Base-by-base conservation (phyloP, 2,113 vertebrate genomes). In the Boleophthalmus pectinirostris region DNA sequence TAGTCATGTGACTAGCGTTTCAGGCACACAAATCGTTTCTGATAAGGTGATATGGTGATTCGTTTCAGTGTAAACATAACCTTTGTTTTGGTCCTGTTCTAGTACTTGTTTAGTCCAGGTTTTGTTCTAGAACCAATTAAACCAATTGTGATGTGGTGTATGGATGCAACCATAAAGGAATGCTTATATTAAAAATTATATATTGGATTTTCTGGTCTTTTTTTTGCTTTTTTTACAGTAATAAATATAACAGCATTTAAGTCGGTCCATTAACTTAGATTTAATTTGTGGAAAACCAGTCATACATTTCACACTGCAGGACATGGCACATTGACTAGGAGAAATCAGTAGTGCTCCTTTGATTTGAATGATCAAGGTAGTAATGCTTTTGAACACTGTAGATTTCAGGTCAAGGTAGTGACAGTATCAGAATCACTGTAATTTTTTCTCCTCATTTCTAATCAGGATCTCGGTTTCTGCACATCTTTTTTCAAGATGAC, bases 301-400 rank as follows among this genome's bases (percentile, higher is more conserved):
- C 16, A 51, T 7, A 4, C 16, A 51, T 56, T 56, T 56, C n/a
- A 56, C 3, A 12, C 29, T 24, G 57, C 13, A 60, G 57, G 5
- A 60, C 24, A 60, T 60, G 57, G 23, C 57, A 14, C 24, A 29
- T 29, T 60, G 24, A 29, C 12, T 60, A 14, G 23, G 23, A 29
- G 21, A 25, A 25, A 56, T 56, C 20, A 21, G 53, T 21, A 54
- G 21, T 60, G 24, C 57, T 16, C 11, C 57, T 60, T 60, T 29
- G 57, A 60, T 60, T 60, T 29, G 21, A 12, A 60, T 60, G 57
- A 60, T 60, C 57, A 60, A 60, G 13, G 57, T 16, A 56, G 53
- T 51, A 20, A 23, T 21, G 12, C 21, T 25, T 58, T 24, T 58
- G 56, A 58, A 58, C 12, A 58, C 13, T 16, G 13, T 58, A 15